Percentiles rank a stretch among this genome's conserved stretches.
Evolutionary conservation across 23 tunicate species (phyloP).

Genomic region (Aplidium turbinatum): DNA sequence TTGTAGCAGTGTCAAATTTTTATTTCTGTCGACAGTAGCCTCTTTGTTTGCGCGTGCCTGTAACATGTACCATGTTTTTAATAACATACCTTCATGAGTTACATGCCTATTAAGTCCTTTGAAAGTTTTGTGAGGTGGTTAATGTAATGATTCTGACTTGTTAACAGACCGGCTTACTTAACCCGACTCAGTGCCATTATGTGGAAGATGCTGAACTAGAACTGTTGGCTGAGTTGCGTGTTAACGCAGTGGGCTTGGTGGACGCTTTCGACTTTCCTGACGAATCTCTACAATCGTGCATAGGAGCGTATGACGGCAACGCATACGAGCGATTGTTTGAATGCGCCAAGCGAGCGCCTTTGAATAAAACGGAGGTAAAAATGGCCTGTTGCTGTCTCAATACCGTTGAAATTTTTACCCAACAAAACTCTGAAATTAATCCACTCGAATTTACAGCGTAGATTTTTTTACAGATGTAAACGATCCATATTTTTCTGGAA

Average conservation of each 20-base stretch:
- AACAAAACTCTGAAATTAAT: too few relatives aligned
- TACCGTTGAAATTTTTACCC: too few relatives aligned
- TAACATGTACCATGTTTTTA: not conserved
- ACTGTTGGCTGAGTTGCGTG: conserved; percentile 46
- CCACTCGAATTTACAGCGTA: too few relatives aligned
- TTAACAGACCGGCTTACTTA: conserved; percentile 23
- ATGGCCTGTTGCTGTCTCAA: too few relatives aligned
- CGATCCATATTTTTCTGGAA: not conserved
- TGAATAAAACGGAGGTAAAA: conserved; percentile 67
- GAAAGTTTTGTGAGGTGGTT: not conserved
- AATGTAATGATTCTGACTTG: too few relatives aligned
- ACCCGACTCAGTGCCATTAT: conserved; percentile 27
- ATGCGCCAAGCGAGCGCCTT: conserved; percentile 63
- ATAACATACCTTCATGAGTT: too few relatives aligned
- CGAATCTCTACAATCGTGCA: conserved; percentile 59
- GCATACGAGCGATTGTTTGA: conserved; percentile 86
- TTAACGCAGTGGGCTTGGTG: conserved; percentile 79
- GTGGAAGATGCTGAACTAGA: conserved; percentile 58
- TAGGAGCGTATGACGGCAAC: conserved; percentile 91
- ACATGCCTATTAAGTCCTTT: not conserved
- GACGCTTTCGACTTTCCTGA: conserved; percentile 91
- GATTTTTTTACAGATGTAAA: not conserved
- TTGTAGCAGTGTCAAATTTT: not conserved
- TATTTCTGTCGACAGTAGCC: too few relatives aligned
- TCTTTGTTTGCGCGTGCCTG: too few relatives aligned